Evolutionary conservation across 2,797 vertebrate genomes (phyloP).

Genomic region (Chrysocyon brachyurus): DNA sequence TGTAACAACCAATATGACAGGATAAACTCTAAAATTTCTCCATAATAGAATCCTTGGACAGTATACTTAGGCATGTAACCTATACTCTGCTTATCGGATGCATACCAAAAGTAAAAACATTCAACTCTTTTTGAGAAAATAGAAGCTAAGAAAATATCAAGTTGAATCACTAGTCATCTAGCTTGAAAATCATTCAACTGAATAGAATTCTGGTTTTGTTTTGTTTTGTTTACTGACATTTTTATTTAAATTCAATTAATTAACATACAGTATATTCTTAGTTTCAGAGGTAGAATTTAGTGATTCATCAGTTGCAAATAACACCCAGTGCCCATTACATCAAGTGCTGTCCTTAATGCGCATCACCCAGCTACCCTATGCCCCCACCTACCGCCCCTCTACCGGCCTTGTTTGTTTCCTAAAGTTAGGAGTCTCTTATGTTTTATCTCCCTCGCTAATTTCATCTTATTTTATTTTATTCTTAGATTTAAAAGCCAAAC

Average conservation of each 20-base stretch:
- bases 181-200: constrained; percentile 29
- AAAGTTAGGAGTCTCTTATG: not conserved
- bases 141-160: constrained; percentile 46
- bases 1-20: not conserved
- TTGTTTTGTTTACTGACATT: not conserved
- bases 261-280: not conserved
- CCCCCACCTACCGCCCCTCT: not conserved
- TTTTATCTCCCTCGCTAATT: not conserved
- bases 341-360: not conserved
- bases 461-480: not conserved
- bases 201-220: not conserved
- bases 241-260: not conserved
- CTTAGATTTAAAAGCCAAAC: not conserved
- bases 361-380: not conserved
- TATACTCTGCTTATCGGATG: not conserved
- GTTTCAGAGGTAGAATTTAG: not conserved
- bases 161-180: constrained; percentile 17
- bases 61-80: not conserved
- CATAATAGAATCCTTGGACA: not conserved
- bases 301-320: not conserved
- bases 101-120: constrained; percentile 33
- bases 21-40: not conserved
- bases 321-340: not conserved
- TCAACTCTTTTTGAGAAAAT: not conserved
- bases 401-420: not conserved